Evolutionary conservation across 2,113 vertebrate genomes (phyloP), one percentile per base, ranked within the genome.

Genomic region (Scatophagus argus): DNA sequence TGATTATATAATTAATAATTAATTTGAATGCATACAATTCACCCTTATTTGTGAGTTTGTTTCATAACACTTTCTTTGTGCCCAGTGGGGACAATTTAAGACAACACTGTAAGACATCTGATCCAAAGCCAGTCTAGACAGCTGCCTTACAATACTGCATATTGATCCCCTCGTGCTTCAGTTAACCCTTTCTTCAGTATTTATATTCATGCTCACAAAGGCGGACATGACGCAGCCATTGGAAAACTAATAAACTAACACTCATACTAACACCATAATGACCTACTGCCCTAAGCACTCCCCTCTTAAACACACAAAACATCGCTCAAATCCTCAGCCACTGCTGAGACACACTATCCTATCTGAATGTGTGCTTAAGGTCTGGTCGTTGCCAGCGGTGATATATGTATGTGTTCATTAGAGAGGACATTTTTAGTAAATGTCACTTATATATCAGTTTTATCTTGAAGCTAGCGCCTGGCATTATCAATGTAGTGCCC

Each of bases 361-460:
- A 10, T 74, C 80, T 86, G 76, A 76, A 75, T 74, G 67, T 79
- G 71, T 73, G 72, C 79, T 81, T 61, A 66, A 74, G 63, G 81
- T 85, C 74, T 79, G 78, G 81, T 90, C 71, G 74, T 47, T 78
- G 82, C 86, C 86, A 64, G 52, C 6, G 7, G 87, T 61, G 58
- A 29, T 80, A 41, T 83, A 64, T 21, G 34, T 61, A 74, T 79
- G 80, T 88, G 59, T 88, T 89, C 76, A 89, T 92, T 86, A 89
- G 61, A 83, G 74, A 82, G 77, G 85, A 91, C 85, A 89, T 92
- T 87, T 91, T 84, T 72, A 74, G 82, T 85, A 93, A 92, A 93
- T 91, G 90, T 89, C 90, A 93, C 65, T 87, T 88, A 79, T 91
- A 93, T 90, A 91, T 91, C 90, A 90, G 83, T 82, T 80, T 82